These are phyloP conservation scores for Caenorhabditis wallacei DNA, from an alignment of 2,888 invertebrate species.

Conservation along the genomic window DNA sequence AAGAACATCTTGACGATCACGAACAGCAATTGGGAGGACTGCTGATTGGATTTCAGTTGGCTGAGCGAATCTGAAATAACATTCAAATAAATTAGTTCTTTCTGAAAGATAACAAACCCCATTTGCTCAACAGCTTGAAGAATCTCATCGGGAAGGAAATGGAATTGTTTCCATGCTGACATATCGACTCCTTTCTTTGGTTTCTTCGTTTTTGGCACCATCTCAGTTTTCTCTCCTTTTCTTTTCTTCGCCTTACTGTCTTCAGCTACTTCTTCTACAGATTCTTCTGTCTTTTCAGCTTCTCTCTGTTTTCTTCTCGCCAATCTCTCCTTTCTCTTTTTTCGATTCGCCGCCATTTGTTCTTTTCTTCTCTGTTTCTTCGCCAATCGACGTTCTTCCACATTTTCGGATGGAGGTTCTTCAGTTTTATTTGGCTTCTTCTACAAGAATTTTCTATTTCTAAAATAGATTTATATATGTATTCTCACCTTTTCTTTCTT, in stretches of 20 bases:
- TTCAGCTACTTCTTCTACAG: background rate
- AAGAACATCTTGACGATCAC: constrained; percentile 92
- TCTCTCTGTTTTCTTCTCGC: constrained; percentile 35
- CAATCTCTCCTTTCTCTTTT: constrained; percentile 45
- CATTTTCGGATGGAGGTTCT: constrained; percentile 14
- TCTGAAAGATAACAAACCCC: constrained; percentile 55
- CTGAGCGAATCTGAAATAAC: constrained; percentile 81
- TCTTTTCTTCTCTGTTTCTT: constrained; percentile 49
- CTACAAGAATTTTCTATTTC: constrained; percentile 1
- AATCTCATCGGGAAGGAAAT: constrained; percentile 65
- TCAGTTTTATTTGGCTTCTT: constrained; percentile 2
- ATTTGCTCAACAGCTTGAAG: constrained; percentile 64
- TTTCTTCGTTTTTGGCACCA: constrained; percentile 16
- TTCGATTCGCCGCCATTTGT: constrained; percentile 54
- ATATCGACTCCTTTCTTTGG: constrained; percentile 34
- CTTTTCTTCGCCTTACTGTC: constrained; percentile 17
- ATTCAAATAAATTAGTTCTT: background rate
- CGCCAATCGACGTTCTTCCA: constrained; percentile 44
- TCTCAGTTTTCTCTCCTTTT: constrained; percentile 12
- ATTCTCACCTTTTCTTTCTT: constrained; percentile 19
- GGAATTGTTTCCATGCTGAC: constrained; percentile 68
- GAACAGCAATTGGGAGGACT: constrained; percentile 90
- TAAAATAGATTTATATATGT: background rate
- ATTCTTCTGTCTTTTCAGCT: background rate
- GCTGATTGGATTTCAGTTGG: constrained; percentile 93